These are phyloP conservation scores for Myathropa florea DNA, from an alignment of 2,888 invertebrate species.

Conservation along the genomic window DNA sequence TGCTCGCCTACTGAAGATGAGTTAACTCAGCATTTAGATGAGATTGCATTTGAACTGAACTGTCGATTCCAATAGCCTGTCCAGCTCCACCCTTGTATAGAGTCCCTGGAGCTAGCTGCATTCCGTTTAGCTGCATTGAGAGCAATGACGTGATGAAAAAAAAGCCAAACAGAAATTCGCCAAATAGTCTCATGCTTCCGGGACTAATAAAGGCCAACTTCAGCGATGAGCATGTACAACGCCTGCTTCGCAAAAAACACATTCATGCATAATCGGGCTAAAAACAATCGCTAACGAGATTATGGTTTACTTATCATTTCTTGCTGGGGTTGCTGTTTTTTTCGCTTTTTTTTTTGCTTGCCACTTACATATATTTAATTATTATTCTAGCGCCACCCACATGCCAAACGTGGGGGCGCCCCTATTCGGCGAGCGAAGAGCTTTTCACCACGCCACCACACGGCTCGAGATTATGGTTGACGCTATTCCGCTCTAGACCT, in stretches of 20 bases:
- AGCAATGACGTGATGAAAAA: not conserved
- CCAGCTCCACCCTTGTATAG: no score
- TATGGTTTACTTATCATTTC: constrained; percentile 67
- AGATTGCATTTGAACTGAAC: no score
- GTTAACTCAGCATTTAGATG: no score
- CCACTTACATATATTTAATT: constrained; percentile 45
- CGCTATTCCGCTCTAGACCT: constrained; percentile 43
- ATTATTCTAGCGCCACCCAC: constrained; percentile 56
- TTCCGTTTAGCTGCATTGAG: no score
- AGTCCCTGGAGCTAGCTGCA: no score
- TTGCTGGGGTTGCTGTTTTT: constrained; percentile 50
- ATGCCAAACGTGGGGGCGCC: not conserved
- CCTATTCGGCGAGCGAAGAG: constrained; percentile 2
- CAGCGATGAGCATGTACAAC: no score
- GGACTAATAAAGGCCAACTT: no score
- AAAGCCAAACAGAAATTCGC: no score
- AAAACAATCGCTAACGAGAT: constrained; percentile 53
- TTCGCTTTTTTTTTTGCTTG: constrained; percentile 25
- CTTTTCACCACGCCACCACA: constrained; percentile 54
- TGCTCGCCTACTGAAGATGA: no score
- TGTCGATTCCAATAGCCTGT: no score
- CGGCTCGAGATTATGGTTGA: constrained; percentile 21
- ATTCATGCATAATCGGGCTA: not conserved
- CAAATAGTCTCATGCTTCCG: no score
- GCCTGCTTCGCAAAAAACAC: no score